Evolutionary conservation across 2,888 invertebrate species (phyloP).

Genomic region (Acanthoscelides obtectus): DNA sequence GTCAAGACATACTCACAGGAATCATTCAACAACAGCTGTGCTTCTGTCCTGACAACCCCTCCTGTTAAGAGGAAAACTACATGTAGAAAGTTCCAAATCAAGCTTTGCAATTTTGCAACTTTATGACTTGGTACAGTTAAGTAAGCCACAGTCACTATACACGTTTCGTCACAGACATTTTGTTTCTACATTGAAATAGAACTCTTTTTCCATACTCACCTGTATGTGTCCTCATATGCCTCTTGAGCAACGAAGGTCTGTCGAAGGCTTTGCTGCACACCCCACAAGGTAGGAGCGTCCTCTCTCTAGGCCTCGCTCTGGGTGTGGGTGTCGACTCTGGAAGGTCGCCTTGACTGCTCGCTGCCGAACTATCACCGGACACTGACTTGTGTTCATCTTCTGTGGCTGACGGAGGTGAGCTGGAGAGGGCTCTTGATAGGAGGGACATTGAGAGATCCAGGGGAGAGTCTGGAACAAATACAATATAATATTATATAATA

Average conservation of each 20-base stretch:
- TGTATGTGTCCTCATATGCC: slow-evolving; percentile 95
- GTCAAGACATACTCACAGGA: no score
- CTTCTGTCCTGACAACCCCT: no score
- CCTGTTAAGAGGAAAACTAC: no score
- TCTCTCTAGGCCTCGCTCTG: slow-evolving; percentile 65
- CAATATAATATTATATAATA: no score
- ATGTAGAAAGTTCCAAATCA: no score
- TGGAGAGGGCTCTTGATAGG: slow-evolving; percentile 65
- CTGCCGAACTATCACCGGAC: slow-evolving; percentile 64
- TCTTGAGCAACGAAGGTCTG: slow-evolving; percentile 85
- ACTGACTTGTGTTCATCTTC: slow-evolving; percentile 80
- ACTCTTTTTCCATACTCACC: slow-evolving; percentile 56
- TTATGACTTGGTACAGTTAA: no score
- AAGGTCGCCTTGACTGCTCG: slow-evolving; percentile 52
- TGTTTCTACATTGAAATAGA: no score
- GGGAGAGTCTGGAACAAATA: slow-evolving; percentile 68
- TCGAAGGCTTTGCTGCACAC: slow-evolving; percentile 95
- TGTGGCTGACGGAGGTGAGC: slow-evolving; percentile 71
- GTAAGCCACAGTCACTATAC: no score
- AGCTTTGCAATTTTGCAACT: no score
- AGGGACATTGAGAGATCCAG: slow-evolving; percentile 83
- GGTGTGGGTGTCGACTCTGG: slow-evolving; percentile 53
- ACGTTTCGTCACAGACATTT: no score
- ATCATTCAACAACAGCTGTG: no score
- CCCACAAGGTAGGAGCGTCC: slow-evolving; percentile 86